Evolutionary conservation across 2,113 vertebrate species (phyloP).

Genomic region (Pandion haliaetus): DNA sequence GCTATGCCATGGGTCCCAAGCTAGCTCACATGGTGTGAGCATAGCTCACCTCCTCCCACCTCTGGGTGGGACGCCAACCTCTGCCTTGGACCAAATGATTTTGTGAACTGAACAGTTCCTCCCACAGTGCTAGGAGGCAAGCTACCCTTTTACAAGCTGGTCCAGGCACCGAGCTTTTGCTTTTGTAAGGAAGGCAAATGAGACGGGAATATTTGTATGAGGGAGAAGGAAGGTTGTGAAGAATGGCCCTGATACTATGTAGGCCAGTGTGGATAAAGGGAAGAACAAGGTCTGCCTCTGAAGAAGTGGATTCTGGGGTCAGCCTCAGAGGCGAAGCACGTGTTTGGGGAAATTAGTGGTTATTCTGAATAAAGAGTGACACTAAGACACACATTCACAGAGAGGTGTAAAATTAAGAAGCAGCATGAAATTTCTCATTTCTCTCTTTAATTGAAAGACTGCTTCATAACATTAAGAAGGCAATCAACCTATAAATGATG

Average conservation of each 20-base stretch:
- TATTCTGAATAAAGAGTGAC: neutral
- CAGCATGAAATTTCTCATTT: neutral
- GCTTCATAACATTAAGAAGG: neutral
- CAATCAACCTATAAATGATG: neutral
- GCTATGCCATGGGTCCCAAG: neutral
- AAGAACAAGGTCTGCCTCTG: neutral
- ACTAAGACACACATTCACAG: neutral
- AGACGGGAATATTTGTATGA: neutral
- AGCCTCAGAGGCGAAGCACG: neutral
- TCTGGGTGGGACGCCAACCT: neutral
- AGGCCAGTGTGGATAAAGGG: neutral
- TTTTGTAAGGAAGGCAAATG: neutral
- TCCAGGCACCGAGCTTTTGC: neutral
- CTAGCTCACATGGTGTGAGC: neutral
- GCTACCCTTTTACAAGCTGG: neutral
- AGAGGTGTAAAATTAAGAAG: neutral
- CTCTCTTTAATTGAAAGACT: neutral
- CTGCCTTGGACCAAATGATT: neutral
- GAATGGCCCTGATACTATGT: neutral
- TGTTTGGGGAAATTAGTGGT: neutral
- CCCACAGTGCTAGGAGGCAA: accelerated
- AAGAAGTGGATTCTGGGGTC: neutral
- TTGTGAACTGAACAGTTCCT: neutral
- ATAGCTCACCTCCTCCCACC: accelerated
- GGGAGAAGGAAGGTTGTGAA: neutral